Evolutionary conservation across 2,113 vertebrate genomes (phyloP).

Genomic region (Trogon melanurus): DNA sequence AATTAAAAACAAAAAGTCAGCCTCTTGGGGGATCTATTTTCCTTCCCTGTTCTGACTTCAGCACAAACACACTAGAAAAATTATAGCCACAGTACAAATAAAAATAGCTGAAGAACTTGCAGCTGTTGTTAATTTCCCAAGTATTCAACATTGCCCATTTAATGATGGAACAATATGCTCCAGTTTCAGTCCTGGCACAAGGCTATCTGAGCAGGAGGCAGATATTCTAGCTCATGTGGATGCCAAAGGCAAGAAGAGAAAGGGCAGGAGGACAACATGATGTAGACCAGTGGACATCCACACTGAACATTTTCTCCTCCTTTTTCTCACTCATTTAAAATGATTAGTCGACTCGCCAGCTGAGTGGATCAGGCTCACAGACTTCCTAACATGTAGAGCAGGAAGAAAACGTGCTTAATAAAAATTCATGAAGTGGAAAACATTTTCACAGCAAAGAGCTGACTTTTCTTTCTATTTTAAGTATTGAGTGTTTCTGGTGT

Average conservation of each 20-base stretch:
- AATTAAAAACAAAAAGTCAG: conserved; percentile 15
- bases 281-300: neutral
- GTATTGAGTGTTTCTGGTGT: neutral
- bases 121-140: conserved; percentile 49
- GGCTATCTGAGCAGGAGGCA: neutral
- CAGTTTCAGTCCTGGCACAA: conserved; percentile 32
- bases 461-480: conserved; percentile 30
- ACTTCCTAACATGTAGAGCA: neutral
- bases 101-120: conserved; percentile 53
- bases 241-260: conserved; percentile 4
- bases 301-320: neutral
- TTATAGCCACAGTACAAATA: conserved; percentile 40
- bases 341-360: neutral
- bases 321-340: neutral
- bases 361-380: neutral
- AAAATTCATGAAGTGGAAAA: conserved; percentile 38
- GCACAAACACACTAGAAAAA: conserved; percentile 33
- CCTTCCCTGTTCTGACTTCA: conserved; percentile 34
- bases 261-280: neutral
- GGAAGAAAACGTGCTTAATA: neutral
- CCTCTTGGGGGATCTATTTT: conserved; percentile 48
- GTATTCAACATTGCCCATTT: neutral
- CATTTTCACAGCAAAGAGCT: conserved; percentile 37
- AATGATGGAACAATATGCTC: conserved; percentile 54
- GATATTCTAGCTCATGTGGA: neutral